A percentile compares a stretch with the other conserved stretches of the same genome.
Conservation (phyloP, 2,797 vertebrate genomes). For the Macropus fuliginosus region DNA sequence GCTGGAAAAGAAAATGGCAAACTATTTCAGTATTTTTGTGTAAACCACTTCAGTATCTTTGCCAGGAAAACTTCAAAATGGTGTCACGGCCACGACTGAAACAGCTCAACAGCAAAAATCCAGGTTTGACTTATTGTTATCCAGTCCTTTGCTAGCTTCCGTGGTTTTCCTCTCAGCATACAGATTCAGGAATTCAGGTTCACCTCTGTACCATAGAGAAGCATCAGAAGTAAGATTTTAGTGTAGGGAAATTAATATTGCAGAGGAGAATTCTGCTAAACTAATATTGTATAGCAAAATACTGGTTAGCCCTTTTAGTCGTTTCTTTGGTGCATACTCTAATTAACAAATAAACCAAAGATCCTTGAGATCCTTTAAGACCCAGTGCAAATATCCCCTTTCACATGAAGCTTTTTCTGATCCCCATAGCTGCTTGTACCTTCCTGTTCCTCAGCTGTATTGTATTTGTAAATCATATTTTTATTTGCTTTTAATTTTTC, state of each 20-base stretch:
- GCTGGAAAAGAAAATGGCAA: background rate
- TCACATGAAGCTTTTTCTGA: background rate
- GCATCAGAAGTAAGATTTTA: background rate
- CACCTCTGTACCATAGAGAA: background rate
- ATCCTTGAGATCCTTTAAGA: background rate
- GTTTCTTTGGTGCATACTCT: background rate
- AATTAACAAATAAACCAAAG: background rate
- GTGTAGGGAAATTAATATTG: background rate
- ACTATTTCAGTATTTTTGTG: background rate
- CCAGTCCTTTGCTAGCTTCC: background rate
- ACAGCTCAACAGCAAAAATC: background rate
- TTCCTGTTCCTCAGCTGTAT: background rate
- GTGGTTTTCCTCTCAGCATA: background rate
- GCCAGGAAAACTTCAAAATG: background rate
- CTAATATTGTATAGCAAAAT: background rate
- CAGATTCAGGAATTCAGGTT: background rate
- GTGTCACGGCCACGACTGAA: background rate
- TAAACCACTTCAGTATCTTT: background rate
- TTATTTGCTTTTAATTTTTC: background rate
- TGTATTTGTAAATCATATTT: background rate
- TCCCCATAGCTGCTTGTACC: background rate
- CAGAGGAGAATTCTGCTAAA: background rate
- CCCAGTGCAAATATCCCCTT: background rate
- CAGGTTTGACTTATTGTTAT: background rate
- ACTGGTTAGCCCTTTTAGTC: background rate